These are phyloP conservation scores for Sesia apiformis DNA, from an alignment of 2,888 invertebrate genomes.

Conservation along the genomic window DNA sequence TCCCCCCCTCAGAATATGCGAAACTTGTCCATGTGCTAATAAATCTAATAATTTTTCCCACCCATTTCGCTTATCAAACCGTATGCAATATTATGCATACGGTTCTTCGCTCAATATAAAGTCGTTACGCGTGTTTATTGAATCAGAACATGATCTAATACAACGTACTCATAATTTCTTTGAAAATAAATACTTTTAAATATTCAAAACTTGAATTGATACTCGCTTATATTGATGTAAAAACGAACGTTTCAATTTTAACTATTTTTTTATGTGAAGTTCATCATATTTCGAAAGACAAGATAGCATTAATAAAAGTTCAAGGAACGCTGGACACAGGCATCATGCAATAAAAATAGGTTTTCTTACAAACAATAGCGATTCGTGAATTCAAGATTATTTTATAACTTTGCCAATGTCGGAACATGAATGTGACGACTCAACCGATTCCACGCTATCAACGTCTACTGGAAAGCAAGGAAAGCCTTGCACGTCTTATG, in stretches of 20 bases:
- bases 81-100: too few relatives aligned
- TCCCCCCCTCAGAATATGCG: too few relatives aligned
- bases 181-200: background rate
- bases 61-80: too few relatives aligned
- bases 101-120: too few relatives aligned
- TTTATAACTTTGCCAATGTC: background rate
- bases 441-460: background rate
- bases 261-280: background rate
- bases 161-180: too few relatives aligned
- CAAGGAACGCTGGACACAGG: background rate
- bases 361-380: background rate
- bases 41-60: too few relatives aligned
- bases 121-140: too few relatives aligned
- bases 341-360: background rate
- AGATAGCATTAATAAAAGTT: background rate
- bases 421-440: background rate
- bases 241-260: background rate
- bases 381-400: background rate
- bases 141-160: too few relatives aligned
- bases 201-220: background rate
- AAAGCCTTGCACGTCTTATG: too few relatives aligned
- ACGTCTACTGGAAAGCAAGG: background rate
- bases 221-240: background rate
- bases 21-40: too few relatives aligned
- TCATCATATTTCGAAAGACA: background rate